phyloP scores from a whole-genome alignment of 1,140 invertebrate species.

The Drosophila orosa region DNA sequence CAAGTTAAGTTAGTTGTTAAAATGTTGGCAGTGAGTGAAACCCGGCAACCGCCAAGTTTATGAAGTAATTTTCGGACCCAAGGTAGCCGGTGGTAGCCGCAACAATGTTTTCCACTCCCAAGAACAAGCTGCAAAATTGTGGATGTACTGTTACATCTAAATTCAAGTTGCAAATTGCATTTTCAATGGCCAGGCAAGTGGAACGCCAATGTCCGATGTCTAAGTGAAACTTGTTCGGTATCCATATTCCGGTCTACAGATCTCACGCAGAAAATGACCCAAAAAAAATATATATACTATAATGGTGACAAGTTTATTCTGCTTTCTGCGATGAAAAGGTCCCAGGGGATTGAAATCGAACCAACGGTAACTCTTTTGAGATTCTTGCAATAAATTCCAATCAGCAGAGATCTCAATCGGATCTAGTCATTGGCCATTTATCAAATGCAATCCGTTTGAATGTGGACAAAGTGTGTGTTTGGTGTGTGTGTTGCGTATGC shows the following conservation, averaged over 20 bases:
- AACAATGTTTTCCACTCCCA: slow-evolving; percentile 35
- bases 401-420: slow-evolving; percentile 41
- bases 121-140: slow-evolving; percentile 70
- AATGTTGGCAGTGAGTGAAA: slow-evolving; percentile 36
- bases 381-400: slow-evolving; percentile 57
- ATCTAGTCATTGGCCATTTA: slow-evolving; percentile 13
- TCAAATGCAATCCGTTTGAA: slow-evolving; percentile 26
- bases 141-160: slow-evolving; percentile 65
- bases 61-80: slow-evolving; percentile 41
- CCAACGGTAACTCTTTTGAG: slow-evolving; percentile 11
- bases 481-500: slow-evolving; percentile 1
- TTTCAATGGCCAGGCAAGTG: slow-evolving; percentile 40
- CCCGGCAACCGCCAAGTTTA: slow-evolving; percentile 49
- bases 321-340: slow-evolving; percentile 17
- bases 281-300: slow-evolving; percentile 29
- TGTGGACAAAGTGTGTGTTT: neutral
- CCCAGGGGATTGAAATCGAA: slow-evolving; percentile 30
- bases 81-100: slow-evolving; percentile 10
- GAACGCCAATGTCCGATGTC: slow-evolving; percentile 32
- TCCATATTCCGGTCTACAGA: slow-evolving; percentile 58
- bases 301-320: slow-evolving; percentile 55
- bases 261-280: slow-evolving; percentile 56
- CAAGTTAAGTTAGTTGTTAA: slow-evolving; percentile 44
- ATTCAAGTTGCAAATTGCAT: slow-evolving; percentile 74
- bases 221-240: slow-evolving; percentile 69